These are phyloP conservation scores for Gymnoscelis rufifasciata DNA, from an alignment of 2,888 invertebrate species.

Conservation along the genomic window DNA sequence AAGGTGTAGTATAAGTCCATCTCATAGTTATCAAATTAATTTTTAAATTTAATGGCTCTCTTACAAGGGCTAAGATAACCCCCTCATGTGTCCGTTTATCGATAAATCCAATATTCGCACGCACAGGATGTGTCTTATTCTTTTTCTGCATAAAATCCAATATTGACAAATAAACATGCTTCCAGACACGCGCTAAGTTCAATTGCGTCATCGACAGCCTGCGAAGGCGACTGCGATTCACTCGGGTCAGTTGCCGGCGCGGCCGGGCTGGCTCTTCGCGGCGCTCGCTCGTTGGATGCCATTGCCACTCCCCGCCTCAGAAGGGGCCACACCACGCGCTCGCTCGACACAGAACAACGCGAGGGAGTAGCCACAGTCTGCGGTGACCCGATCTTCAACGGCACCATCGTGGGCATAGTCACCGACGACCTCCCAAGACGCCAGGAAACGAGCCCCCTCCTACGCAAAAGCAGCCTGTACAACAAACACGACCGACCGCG, in stretches of 20 bases:
- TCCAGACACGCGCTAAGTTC: slow-evolving; percentile 80
- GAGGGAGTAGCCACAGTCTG: slow-evolving; percentile 52
- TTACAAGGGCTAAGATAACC: no score
- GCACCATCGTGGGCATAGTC: slow-evolving; percentile 59
- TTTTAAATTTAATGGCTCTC: no score
- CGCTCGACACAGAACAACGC: slow-evolving; percentile 54
- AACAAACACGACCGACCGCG: slow-evolving; percentile 59
- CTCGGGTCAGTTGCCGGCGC: slow-evolving; percentile 32
- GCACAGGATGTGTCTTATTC: no score
- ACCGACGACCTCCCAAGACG: slow-evolving; percentile 54
- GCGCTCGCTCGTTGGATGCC: slow-evolving; percentile 52
- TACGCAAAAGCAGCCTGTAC: slow-evolving; percentile 64
- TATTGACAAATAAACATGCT: background rate
- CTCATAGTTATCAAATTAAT: no score
- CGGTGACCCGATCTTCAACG: slow-evolving; percentile 64
- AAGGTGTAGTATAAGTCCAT: no score
- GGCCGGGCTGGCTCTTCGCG: slow-evolving; percentile 42
- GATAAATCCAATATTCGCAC: no score
- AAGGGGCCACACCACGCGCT: slow-evolving; percentile 54
- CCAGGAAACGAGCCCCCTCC: slow-evolving; percentile 66
- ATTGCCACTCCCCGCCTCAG: slow-evolving; percentile 43
- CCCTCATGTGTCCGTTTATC: no score
- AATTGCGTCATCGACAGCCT: slow-evolving; percentile 82
- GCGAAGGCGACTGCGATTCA: slow-evolving; percentile 54
- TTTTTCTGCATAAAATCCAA: no score